These are phyloP conservation scores for Lordiphosa fenestrarum DNA, from an alignment of 2,888 invertebrate genomes.

Conservation along the genomic window DNA sequence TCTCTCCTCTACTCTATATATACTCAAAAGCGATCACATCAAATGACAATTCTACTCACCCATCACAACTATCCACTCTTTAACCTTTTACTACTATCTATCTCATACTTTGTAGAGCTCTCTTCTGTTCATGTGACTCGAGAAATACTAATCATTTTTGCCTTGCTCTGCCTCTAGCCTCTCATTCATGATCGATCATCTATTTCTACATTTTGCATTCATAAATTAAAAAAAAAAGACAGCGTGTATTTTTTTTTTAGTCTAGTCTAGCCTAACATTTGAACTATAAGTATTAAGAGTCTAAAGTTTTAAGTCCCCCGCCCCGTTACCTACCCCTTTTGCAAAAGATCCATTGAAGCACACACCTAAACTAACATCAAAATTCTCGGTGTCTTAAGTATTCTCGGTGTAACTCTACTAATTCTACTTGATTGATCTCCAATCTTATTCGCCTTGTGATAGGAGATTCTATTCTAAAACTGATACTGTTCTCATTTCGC, in stretches of 20 bases:
- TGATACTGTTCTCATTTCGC: constrained; percentile 18
- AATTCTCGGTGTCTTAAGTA: constrained; percentile 7
- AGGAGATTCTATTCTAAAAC: background rate
- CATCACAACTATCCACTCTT: constrained; percentile 25
- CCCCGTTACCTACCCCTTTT: constrained; percentile 6
- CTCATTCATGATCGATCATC: constrained; percentile 8
- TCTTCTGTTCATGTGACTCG: constrained; percentile 32
- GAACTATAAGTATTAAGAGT: constrained; percentile 26
- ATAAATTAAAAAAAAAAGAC: constrained; percentile 39
- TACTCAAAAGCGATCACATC: constrained; percentile 35
- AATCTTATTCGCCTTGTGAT: background rate
- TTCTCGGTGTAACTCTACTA: constrained; percentile 23
- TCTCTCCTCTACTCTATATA: constrained; percentile 25
- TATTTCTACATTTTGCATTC: constrained; percentile 5
- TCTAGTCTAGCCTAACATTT: constrained; percentile 42
- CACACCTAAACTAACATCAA: constrained; percentile 23
- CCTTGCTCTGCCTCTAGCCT: constrained; percentile 54
- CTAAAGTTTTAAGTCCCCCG: constrained; percentile 1
- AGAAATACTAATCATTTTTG: constrained; percentile 34
- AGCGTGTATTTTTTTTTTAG: constrained; percentile 46
- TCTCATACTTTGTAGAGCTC: constrained; percentile 39
- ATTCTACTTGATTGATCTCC: constrained; percentile 5
- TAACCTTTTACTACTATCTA: constrained; percentile 16
- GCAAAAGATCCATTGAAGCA: constrained; percentile 32
- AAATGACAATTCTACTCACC: constrained; percentile 25